Conservation (phyloP, 2,888 invertebrate species). For the Hypolimnas misippus region DNA sequence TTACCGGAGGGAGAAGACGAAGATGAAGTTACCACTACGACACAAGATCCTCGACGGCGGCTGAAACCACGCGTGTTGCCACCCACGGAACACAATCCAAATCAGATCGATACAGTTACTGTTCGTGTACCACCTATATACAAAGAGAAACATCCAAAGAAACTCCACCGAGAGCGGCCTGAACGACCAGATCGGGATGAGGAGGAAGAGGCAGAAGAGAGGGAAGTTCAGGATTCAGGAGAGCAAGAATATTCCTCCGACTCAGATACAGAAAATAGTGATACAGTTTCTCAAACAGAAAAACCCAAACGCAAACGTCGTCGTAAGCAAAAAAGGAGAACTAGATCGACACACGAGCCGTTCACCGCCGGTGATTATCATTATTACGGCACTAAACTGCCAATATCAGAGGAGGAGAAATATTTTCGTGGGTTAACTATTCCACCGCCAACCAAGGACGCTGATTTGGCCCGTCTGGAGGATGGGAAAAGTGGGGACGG, state of each 20-base stretch:
- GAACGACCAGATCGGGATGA: conserved; percentile 54
- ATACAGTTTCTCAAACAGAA: conserved; percentile 55
- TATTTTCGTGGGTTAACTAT: conserved; percentile 59
- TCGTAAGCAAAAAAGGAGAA: conserved; percentile 61
- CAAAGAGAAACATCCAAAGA: conserved; percentile 72
- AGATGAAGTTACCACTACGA: conserved; percentile 71
- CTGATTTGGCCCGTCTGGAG: conserved; percentile 65
- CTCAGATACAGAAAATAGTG: conserved; percentile 61
- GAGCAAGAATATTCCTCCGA: conserved; percentile 50
- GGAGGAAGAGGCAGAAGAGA: conserved; percentile 52
- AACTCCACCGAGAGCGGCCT: conserved; percentile 65
- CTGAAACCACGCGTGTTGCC: conserved; percentile 74
- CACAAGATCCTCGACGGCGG: conserved; percentile 69
- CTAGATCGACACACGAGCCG: conserved; percentile 56
- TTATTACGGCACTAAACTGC: conserved; percentile 67
- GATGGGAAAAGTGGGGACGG: conserved; percentile 48
- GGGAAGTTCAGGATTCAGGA: conserved; percentile 38
- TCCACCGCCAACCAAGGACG: conserved; percentile 67
- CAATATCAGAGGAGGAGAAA: conserved; percentile 69
- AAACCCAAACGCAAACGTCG: conserved; percentile 60
- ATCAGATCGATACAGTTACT: conserved; percentile 78
- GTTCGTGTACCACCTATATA: conserved; percentile 80
- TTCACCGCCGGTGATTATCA: conserved; percentile 67
- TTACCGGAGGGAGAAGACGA: conserved; percentile 56
- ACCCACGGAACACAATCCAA: conserved; percentile 78